Evolutionary conservation across 1,140 invertebrate species (phyloP).

Genomic region (Pomacea maculata): DNA sequence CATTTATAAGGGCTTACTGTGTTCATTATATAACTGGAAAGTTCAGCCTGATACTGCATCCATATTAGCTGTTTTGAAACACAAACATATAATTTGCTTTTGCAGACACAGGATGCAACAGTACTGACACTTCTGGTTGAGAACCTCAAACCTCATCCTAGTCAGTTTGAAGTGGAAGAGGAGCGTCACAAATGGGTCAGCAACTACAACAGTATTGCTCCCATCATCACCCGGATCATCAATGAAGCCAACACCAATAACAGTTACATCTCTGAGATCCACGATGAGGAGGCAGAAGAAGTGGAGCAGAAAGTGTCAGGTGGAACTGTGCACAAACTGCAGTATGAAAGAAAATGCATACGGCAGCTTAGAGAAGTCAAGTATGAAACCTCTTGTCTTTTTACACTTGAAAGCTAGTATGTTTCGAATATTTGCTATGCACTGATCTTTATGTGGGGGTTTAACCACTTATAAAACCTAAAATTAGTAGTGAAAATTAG

Average conservation of each 20-base stretch:
- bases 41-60: no score
- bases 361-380: slow-evolving; percentile 2
- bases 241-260: background rate
- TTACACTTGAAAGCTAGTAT: background rate
- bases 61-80: no score
- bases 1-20: no score
- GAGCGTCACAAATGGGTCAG: slow-evolving; percentile 11
- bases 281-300: slow-evolving; percentile 4
- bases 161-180: slow-evolving; percentile 11
- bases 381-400: background rate
- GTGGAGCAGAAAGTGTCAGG: background rate
- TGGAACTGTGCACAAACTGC: background rate
- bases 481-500: no score
- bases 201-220: slow-evolving; percentile 7
- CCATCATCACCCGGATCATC: slow-evolving; percentile 13
- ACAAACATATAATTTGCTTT: no score
- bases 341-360: slow-evolving; percentile 13
- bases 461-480: no score
- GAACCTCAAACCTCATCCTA: slow-evolving; percentile 11
- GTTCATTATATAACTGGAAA: no score
- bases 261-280: background rate
- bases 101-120: slow-evolving; percentile 21
- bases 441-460: no score
- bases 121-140: slow-evolving; percentile 19
- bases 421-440: no score